A percentile compares a stretch with the other conserved stretches of the same genome.
Conservation (phyloP, 2,888 invertebrate species). For the Corbicula japonica region DNA sequence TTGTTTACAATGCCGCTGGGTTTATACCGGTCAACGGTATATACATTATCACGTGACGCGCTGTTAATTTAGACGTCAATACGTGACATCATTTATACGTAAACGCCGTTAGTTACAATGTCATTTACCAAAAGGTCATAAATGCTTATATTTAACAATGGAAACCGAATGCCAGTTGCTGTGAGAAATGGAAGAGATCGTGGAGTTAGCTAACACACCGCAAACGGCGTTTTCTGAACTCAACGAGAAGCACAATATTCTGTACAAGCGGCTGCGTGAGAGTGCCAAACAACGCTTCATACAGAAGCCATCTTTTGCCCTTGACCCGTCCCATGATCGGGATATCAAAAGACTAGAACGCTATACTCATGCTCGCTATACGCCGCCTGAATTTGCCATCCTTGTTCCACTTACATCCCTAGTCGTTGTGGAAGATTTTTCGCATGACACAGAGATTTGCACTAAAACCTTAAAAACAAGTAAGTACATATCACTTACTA, state of each 20-base stretch:
- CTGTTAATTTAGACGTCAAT: too few species aligned
- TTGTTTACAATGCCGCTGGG: too few species aligned
- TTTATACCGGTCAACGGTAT: too few species aligned
- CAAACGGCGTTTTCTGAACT: slow-evolving; percentile 56
- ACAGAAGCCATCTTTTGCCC: slow-evolving; percentile 64
- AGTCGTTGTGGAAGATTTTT: slow-evolving; percentile 59
- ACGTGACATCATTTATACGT: too few species aligned
- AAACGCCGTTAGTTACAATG: too few species aligned
- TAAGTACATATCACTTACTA: slow-evolving; percentile 23
- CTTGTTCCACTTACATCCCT: slow-evolving; percentile 52
- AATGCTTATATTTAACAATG: too few species aligned
- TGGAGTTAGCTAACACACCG: slow-evolving; percentile 47
- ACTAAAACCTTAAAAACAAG: slow-evolving; percentile 57
- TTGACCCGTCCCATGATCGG: slow-evolving; percentile 60
- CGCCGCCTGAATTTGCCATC: slow-evolving; percentile 37
- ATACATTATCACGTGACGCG: too few species aligned
- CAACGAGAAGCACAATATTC: slow-evolving; percentile 61
- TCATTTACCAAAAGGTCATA: too few species aligned
- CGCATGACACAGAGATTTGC: slow-evolving; percentile 47
- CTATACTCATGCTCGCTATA: slow-evolving; percentile 37
- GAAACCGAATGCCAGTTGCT: not conserved
- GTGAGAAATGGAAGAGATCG: slow-evolving; percentile 48
- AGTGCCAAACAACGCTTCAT: slow-evolving; percentile 57
- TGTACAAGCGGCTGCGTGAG: slow-evolving; percentile 48
- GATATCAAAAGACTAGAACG: slow-evolving; percentile 42